Conservation (phyloP, 2,113 vertebrate species). For the Odocoileus hemionus region DNA sequence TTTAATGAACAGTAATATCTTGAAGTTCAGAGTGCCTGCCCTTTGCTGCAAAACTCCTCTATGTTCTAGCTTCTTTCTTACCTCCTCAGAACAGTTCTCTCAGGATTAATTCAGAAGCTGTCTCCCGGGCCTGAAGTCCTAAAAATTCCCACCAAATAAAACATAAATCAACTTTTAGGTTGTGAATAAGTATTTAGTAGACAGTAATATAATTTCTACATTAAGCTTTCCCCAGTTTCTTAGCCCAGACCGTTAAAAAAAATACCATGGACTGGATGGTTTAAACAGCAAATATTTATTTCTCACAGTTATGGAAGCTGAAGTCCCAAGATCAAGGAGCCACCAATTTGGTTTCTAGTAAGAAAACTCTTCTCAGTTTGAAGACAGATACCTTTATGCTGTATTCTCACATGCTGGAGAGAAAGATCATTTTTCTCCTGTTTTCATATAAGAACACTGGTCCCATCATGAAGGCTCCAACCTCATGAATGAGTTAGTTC, state of each 20-base stretch:
- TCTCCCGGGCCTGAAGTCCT: background rate
- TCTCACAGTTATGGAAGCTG: background rate
- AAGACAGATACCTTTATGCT: background rate
- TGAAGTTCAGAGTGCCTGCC: background rate
- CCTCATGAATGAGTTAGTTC: background rate
- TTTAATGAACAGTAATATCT: background rate
- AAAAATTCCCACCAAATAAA: background rate
- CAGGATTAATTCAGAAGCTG: background rate
- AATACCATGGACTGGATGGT: accelerated
- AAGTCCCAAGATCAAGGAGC: background rate
- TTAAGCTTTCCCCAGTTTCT: background rate
- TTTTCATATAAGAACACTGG: background rate
- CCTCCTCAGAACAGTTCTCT: background rate
- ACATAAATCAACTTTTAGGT: background rate
- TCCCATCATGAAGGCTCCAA: background rate
- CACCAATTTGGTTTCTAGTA: background rate
- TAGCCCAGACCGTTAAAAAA: background rate
- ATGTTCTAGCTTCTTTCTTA: background rate
- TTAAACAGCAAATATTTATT: background rate
- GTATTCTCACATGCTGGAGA: background rate
- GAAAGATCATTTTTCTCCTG: background rate
- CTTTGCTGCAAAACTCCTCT: background rate
- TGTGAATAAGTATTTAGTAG: background rate
- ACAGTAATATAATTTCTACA: background rate
- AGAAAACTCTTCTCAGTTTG: background rate